Conservation (phyloP, 2,113 vertebrate species). For the Oxyruncus cristatus region DNA sequence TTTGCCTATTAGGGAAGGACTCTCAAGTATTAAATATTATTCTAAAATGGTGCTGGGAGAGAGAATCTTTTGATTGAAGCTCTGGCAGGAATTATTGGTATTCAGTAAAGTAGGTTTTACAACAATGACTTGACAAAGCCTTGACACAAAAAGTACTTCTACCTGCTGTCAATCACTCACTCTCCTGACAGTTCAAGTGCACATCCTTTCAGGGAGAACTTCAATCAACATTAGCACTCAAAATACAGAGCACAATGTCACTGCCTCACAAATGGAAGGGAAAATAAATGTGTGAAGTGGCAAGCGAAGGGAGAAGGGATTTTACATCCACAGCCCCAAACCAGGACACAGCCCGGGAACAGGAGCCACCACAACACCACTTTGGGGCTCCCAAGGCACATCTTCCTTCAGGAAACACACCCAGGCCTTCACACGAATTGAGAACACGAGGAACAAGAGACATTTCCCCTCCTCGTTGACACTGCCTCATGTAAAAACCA, state of each 20-base stretch:
- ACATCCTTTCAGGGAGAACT: constrained; percentile 67
- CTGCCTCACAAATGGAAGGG: constrained; percentile 16
- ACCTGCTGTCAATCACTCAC: constrained; percentile 69
- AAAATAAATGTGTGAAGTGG: constrained; percentile 38
- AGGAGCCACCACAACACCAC: fast-evolving
- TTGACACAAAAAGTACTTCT: constrained; percentile 74
- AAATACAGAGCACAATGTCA: constrained; percentile 54
- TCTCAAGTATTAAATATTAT: neutral
- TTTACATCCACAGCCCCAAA: neutral
- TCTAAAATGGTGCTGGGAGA: neutral
- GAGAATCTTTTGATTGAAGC: constrained; percentile 23
- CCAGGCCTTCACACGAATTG: neutral
- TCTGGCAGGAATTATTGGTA: constrained; percentile 45
- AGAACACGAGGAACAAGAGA: neutral
- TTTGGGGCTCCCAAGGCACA: neutral
- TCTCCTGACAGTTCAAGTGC: constrained; percentile 74
- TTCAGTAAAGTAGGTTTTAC: constrained; percentile 49
- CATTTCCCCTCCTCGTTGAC: fast-evolving
- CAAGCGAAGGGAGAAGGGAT: neutral
- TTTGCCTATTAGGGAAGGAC: neutral
- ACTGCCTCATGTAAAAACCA: neutral
- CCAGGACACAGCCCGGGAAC: neutral
- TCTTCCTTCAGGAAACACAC: neutral
- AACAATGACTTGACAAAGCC: constrained; percentile 72
- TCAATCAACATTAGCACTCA: constrained; percentile 70